phyloP scores from a whole-genome alignment of 2,888 invertebrate species.

The Xanthorhoe designata region DNA sequence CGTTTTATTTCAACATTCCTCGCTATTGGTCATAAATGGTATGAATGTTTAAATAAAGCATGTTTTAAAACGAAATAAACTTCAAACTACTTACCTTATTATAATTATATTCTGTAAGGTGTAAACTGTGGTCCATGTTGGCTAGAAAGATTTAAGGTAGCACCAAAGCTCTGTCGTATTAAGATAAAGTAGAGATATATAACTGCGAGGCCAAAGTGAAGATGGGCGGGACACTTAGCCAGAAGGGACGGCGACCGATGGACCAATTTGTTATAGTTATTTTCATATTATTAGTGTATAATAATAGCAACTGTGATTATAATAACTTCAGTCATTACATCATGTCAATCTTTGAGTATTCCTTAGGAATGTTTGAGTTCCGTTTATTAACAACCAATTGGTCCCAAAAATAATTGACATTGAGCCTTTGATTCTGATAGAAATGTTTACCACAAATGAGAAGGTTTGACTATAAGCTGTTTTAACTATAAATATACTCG shows the following conservation, averaged over 20 bases:
- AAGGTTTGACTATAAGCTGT: background rate
- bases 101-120: no score
- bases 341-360: constrained; percentile 4
- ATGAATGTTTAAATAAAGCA: constrained; percentile 24
- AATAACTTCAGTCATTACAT: background rate
- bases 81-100: background rate
- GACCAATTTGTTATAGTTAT: no score
- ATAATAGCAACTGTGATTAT: background rate
- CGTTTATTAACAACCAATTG: constrained; percentile 20
- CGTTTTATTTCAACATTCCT: constrained; percentile 24
- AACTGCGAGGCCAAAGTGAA: no score
- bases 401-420: constrained; percentile 34
- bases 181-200: no score
- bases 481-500: background rate
- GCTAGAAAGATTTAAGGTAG: no score
- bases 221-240: no score
- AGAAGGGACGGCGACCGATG: no score
- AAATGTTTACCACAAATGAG: constrained; percentile 3
- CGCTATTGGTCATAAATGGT: constrained; percentile 28
- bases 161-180: no score
- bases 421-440: constrained; percentile 19
- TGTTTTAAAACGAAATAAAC: no score
- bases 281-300: no score
- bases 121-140: no score
- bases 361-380: constrained; percentile 10